Percentiles rank a stretch among this genome's conserved stretches.
Evolutionary conservation across 2,888 invertebrate genomes (phyloP).

Genomic region (Pilophorus perplexus): DNA sequence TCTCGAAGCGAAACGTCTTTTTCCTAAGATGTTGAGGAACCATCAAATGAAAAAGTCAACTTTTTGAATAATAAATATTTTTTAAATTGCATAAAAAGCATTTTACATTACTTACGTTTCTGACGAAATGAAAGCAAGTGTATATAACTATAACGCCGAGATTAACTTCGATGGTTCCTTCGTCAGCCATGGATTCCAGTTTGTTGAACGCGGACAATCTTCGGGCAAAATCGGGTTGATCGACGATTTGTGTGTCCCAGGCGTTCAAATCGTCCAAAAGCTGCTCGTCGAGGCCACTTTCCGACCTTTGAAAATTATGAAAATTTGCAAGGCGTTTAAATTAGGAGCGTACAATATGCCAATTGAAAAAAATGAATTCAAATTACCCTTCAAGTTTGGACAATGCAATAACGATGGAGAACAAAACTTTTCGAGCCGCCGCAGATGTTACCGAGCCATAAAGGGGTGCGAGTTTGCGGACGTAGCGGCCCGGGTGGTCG

Average conservation of each 20-base stretch:
- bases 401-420: slow-evolving; percentile 50
- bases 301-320: slow-evolving; percentile 17
- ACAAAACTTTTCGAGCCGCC: slow-evolving; percentile 67
- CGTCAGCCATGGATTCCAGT: slow-evolving; percentile 57
- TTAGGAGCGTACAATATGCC: too few species aligned
- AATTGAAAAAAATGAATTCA: too few species aligned
- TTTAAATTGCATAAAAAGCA: too few species aligned
- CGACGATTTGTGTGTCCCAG: slow-evolving; percentile 83
- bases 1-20: slow-evolving; percentile 82
- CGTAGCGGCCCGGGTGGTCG: slow-evolving; percentile 62
- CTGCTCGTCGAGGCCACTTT: slow-evolving; percentile 44
- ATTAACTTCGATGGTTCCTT: slow-evolving; percentile 59
- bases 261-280: slow-evolving; percentile 65
- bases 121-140: slow-evolving; percentile 76
- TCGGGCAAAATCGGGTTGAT: slow-evolving; percentile 86
- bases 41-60: slow-evolving; percentile 19
- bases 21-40: slow-evolving; percentile 61
- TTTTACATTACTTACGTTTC: slow-evolving; percentile 55
- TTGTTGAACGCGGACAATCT: slow-evolving; percentile 74
- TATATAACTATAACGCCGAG: slow-evolving; percentile 71
- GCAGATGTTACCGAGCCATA: slow-evolving; percentile 66
- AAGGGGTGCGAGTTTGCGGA: slow-evolving; percentile 68
- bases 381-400: slow-evolving; percentile 42
- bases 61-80: too few species aligned
- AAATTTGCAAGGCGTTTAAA: neutral